phyloP scores from a whole-genome alignment of 2,113 vertebrate genomes.

The Hippolais icterina region DNA sequence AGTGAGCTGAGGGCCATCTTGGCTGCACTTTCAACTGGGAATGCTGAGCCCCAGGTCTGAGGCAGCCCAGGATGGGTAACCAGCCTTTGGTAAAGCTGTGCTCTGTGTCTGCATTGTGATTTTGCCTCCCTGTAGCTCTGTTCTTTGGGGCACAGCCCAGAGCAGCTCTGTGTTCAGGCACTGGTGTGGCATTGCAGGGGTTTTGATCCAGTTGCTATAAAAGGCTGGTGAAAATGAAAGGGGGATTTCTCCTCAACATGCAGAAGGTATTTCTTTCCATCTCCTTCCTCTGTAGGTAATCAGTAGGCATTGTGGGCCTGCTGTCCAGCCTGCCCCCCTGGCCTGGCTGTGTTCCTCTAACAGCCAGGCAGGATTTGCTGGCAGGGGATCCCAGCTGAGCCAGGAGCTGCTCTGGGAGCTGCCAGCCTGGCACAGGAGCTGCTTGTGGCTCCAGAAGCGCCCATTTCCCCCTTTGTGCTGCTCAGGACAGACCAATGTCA shows the following conservation, averaged over 20 bases:
- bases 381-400: background rate
- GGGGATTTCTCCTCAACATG: background rate
- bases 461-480: background rate
- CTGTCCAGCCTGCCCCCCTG: background rate
- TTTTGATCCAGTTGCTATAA: background rate
- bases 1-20: fast-evolving
- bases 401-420: background rate
- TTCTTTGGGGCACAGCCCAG: fast-evolving
- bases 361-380: too few relatives aligned
- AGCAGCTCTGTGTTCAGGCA: background rate
- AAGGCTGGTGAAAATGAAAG: background rate
- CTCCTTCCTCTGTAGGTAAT: background rate
- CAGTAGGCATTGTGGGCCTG: background rate
- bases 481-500: background rate
- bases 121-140: background rate
- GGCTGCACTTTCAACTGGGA: background rate
- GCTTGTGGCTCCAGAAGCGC: background rate
- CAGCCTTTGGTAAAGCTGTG: background rate
- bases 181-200: background rate
- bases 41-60: background rate
- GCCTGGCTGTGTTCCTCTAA: background rate
- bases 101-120: fast-evolving
- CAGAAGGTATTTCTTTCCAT: background rate
- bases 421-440: background rate
- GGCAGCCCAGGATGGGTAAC: background rate